A percentile compares a stretch with the other conserved stretches of the same genome.
Conservation (phyloP, 2,888 invertebrate species). For the Crepidodera aurea region DNA sequence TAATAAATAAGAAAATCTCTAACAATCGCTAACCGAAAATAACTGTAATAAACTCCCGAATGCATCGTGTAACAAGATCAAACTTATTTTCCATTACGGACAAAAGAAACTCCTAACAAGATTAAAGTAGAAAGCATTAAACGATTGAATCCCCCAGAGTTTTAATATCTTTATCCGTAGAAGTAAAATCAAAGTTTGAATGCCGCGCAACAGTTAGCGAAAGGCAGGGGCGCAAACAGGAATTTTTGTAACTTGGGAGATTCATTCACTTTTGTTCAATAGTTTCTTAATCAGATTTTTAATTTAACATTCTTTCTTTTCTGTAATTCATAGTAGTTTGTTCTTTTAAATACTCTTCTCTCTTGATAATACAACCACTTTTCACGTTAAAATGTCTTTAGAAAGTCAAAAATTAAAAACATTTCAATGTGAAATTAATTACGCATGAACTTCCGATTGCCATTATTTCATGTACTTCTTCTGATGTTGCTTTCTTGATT, state of each 20-base stretch:
- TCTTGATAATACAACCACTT: too few species aligned
- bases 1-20: conserved; percentile 4
- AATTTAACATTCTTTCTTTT: too few species aligned
- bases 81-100: conserved; percentile 29
- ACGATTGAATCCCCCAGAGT: conserved; percentile 34
- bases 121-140: conserved; percentile 37
- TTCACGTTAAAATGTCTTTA: too few species aligned
- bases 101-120: conserved; percentile 32
- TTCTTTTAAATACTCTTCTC: too few species aligned
- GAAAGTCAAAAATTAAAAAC: too few species aligned
- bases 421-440: too few species aligned
- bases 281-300: too few species aligned
- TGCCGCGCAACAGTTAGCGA: conserved; percentile 31
- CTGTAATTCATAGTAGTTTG: too few species aligned
- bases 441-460: too few species aligned
- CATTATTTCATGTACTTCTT: too few species aligned
- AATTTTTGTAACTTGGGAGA: not conserved
- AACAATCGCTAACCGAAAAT: not conserved
- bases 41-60: conserved; percentile 15
- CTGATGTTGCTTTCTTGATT: too few species aligned
- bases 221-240: conserved; percentile 3
- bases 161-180: conserved; percentile 35
- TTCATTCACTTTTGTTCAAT: too few species aligned
- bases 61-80: conserved; percentile 28
- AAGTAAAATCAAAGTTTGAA: conserved; percentile 38